These are phyloP conservation scores for Luehdorfia chinensis DNA, from an alignment of 1,140 invertebrate genomes.

Conservation along the genomic window DNA sequence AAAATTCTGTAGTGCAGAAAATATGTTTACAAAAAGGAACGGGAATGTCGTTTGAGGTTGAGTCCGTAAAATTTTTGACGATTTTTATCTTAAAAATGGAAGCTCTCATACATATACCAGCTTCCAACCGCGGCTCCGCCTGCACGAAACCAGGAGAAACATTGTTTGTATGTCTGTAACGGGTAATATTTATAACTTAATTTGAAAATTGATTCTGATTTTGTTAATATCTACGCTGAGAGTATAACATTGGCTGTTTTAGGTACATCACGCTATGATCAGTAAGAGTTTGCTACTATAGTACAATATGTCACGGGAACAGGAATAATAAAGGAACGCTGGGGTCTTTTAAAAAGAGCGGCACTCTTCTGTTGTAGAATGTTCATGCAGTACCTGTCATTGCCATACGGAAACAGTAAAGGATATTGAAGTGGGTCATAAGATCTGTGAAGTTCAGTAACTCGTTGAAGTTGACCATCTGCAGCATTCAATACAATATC, in stretches of 20 bases:
- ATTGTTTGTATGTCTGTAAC: no score
- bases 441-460: conserved; percentile 19
- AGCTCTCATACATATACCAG: no score
- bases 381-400: conserved; percentile 10
- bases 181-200: no score
- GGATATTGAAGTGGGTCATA: conserved; percentile 18
- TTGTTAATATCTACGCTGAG: no score
- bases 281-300: no score
- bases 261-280: no score
- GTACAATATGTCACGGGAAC: no score
- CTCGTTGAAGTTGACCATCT: conserved; percentile 19
- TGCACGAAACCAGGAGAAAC: no score
- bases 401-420: conserved; percentile 1
- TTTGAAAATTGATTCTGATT: no score
- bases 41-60: conserved; percentile 2
- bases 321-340: no score
- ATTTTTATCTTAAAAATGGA: not conserved
- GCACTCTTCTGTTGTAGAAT: not conserved
- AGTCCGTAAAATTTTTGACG: conserved; percentile 8
- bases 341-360: not conserved
- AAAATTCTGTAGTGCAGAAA: not conserved
- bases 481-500: conserved; percentile 6
- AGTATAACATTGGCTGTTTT: no score
- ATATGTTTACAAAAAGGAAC: conserved; percentile 7
- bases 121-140: no score